phyloP scores from a whole-genome alignment of 2,797 vertebrate species.

The Xenopus petersii region DNA sequence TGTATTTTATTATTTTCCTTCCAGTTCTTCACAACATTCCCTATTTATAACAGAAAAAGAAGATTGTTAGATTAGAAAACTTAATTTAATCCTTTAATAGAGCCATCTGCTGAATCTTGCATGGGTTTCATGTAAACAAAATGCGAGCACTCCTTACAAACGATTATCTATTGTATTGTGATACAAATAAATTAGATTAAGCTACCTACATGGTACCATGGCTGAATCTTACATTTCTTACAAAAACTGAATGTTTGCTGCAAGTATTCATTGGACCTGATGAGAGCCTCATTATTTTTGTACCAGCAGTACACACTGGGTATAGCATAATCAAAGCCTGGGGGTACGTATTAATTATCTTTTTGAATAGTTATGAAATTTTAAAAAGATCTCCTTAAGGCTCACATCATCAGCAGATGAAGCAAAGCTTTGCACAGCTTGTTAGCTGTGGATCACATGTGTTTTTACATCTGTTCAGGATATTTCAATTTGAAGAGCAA shows the following conservation, averaged over 20 bases:
- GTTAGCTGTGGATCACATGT: conserved; percentile 88
- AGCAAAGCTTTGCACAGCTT: conserved; percentile 96
- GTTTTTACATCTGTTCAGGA: conserved; percentile 99
- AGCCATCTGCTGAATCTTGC: conserved; percentile 75
- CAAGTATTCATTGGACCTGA: conserved; percentile 82
- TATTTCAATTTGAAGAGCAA: conserved; percentile 97
- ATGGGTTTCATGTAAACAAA: conserved; percentile 85
- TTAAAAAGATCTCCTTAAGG: conserved; percentile 98
- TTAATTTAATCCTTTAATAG: conserved; percentile 69
- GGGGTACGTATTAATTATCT: conserved; percentile 99
- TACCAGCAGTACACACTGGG: conserved; percentile 84
- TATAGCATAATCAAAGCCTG: conserved; percentile 98
- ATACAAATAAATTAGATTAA: conserved; percentile 80
- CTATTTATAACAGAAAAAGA: conserved; percentile 25
- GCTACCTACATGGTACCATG: conserved; percentile 71
- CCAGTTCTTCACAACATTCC: conserved; percentile 3
- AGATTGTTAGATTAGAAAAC: conserved; percentile 65
- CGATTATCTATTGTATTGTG: conserved; percentile 74
- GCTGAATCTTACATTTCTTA: conserved; percentile 88
- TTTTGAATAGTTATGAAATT: conserved; percentile 99
- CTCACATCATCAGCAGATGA: conserved; percentile 94
- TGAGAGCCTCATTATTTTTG: conserved; percentile 96
- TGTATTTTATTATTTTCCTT: background rate
- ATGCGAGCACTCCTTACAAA: conserved; percentile 70
- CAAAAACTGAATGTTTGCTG: conserved; percentile 84